Conservation (phyloP, 1,140 invertebrate species). For the Cryptotermes secundus region DNA sequence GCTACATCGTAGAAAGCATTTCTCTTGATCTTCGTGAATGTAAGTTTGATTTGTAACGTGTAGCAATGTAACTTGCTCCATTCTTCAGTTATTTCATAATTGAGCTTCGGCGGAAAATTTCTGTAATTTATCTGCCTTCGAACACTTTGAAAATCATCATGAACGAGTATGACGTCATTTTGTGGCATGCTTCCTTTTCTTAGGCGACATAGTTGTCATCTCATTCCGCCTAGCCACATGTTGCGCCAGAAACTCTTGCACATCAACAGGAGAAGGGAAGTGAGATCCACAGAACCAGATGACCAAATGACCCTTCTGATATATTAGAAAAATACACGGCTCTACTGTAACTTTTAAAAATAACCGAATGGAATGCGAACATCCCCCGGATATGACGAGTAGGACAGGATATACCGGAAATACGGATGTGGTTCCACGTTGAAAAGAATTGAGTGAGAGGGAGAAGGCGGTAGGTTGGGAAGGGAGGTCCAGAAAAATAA, state of each 20-base stretch:
- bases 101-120: too few relatives aligned
- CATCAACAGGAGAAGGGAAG: background rate
- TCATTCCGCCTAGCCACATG: background rate
- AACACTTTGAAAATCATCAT: too few relatives aligned
- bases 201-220: background rate
- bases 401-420: background rate
- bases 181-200: too few relatives aligned
- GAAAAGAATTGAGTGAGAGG: too few relatives aligned
- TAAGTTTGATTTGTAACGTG: too few relatives aligned
- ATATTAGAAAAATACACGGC: background rate
- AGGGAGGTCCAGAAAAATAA: background rate
- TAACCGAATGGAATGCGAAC: background rate
- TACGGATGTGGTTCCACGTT: background rate
- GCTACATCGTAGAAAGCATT: too few relatives aligned
- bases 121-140: too few relatives aligned
- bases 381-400: slow-evolving; percentile 6
- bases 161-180: too few relatives aligned
- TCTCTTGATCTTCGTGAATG: too few relatives aligned
- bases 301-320: background rate
- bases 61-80: too few relatives aligned
- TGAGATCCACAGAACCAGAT: background rate
- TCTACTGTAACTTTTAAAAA: slow-evolving; percentile 11
- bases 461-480: background rate
- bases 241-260: background rate
- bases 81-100: too few relatives aligned